Conservation (phyloP, 2,113 vertebrate species). For the Microcebus lehilahytsara region DNA sequence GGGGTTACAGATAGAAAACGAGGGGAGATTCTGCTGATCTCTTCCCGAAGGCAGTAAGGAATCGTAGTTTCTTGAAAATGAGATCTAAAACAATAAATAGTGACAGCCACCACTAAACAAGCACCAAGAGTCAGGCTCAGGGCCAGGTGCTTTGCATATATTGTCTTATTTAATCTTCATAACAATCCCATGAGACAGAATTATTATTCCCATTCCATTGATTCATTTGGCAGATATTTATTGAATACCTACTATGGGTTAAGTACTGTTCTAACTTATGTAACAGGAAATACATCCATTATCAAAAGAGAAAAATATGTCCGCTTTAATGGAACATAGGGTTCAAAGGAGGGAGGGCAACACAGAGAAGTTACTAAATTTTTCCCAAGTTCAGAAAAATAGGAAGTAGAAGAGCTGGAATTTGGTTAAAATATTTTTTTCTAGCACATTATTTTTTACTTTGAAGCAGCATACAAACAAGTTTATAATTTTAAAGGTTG, state of each 20-base stretch:
- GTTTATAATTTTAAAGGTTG: not conserved
- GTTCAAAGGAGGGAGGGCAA: not conserved
- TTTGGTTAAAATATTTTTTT: not conserved
- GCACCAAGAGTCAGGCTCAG: not conserved
- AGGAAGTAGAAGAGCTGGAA: not conserved
- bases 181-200: not conserved
- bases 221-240: not conserved
- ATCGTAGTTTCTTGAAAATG: not conserved
- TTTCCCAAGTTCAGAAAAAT: not conserved
- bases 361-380: not conserved
- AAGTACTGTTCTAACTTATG: not conserved
- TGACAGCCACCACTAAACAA: not conserved
- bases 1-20: not conserved
- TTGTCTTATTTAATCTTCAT: not conserved
- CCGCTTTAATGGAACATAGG: not conserved
- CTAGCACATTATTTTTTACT: not conserved
- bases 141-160: not conserved
- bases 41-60: not conserved
- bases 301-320: not conserved
- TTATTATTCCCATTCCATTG: not conserved
- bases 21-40: not conserved
- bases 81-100: not conserved
- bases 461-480: not conserved
- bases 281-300: not conserved
- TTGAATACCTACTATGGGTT: not conserved